phyloP scores from a whole-genome alignment of 2,888 invertebrate genomes.

The Eupithecia tripunctaria region DNA sequence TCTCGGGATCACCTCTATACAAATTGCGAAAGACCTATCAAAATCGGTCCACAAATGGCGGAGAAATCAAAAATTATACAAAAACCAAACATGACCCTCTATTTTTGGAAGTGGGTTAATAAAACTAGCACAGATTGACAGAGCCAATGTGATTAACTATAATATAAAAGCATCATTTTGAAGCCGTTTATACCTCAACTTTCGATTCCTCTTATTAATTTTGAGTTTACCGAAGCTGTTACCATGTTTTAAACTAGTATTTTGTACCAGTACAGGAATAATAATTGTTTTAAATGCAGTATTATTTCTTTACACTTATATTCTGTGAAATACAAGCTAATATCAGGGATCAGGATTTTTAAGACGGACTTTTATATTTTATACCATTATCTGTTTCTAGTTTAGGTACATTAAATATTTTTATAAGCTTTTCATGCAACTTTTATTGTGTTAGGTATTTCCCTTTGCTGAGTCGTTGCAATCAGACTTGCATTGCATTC shows the following conservation, averaged over 20 bases:
- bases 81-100: neutral
- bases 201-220: slow-evolving; percentile 59
- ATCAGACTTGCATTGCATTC: neutral
- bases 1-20: neutral
- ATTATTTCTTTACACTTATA: slow-evolving; percentile 60
- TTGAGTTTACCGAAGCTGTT: slow-evolving; percentile 66
- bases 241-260: slow-evolving; percentile 62
- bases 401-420: slow-evolving; percentile 13
- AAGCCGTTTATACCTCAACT: slow-evolving; percentile 57
- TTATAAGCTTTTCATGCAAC: slow-evolving; percentile 10
- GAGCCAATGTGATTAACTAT: slow-evolving; percentile 17
- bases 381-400: slow-evolving; percentile 13
- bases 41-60: too few relatives aligned
- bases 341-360: slow-evolving; percentile 40
- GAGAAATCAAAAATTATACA: neutral
- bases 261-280: slow-evolving; percentile 51
- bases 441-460: neutral
- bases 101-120: neutral
- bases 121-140: slow-evolving; percentile 9
- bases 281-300: slow-evolving; percentile 60
- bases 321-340: slow-evolving; percentile 54
- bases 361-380: slow-evolving; percentile 12
- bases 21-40: neutral
- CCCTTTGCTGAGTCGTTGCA: neutral
- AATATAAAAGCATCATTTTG: slow-evolving; percentile 44